Conservation (phyloP, 2,888 invertebrate genomes). For the Drosophila suboccidentalis region DNA sequence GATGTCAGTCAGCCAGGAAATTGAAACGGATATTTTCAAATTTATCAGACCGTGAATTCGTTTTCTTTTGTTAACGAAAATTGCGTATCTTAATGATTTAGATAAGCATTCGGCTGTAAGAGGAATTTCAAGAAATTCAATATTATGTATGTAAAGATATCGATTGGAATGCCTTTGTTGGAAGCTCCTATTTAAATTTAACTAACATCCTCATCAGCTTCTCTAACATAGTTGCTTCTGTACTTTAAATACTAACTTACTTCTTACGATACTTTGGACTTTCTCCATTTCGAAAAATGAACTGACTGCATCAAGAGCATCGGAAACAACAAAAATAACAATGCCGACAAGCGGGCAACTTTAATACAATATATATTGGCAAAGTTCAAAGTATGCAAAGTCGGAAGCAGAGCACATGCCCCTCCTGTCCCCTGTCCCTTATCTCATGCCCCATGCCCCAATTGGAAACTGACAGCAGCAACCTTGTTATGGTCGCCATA, state of each 20-base stretch:
- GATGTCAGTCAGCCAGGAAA: conserved; percentile 71
- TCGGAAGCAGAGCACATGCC: conserved; percentile 38
- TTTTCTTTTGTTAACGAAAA: conserved; percentile 11
- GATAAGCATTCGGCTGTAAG: conserved; percentile 16
- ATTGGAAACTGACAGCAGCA: conserved; percentile 34
- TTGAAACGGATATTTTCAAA: conserved; percentile 55
- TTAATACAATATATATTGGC: conserved; percentile 51
- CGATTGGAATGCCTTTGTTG: neutral
- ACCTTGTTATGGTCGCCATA: conserved; percentile 38
- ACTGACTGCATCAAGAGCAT: conserved; percentile 9
- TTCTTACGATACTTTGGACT: conserved; percentile 18
- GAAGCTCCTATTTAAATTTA: conserved; percentile 26
- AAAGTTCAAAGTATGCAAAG: conserved; percentile 75
- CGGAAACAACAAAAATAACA: conserved; percentile 26
- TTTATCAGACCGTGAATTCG: conserved; percentile 34
- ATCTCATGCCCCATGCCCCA: neutral
- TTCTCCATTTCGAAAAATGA: conserved; percentile 1
- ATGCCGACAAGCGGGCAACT: conserved; percentile 31
- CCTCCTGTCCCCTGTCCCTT: neutral
- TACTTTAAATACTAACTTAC: conserved; percentile 28
- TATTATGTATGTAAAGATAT: neutral
- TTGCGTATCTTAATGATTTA: conserved; percentile 17
- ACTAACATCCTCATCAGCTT: conserved; percentile 17
- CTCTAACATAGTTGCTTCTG: conserved; percentile 7
- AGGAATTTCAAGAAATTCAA: conserved; percentile 3